Conservation (phyloP, 2,797 vertebrate species). For the Hippocampus kuda region DNA sequence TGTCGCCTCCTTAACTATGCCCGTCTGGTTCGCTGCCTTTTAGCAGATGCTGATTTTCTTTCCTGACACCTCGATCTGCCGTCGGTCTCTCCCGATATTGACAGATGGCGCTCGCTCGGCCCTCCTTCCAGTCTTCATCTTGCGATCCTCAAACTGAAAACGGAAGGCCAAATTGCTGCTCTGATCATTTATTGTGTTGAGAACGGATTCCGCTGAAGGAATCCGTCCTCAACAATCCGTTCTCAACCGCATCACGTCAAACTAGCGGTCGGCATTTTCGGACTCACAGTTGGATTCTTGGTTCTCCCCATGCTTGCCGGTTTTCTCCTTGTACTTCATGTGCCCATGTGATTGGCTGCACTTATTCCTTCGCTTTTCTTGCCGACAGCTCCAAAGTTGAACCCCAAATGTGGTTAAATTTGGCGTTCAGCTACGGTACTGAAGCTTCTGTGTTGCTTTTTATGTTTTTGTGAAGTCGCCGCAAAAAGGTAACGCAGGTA, state of each 20-base stretch:
- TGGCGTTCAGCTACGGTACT: too few relatives aligned
- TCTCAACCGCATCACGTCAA: background rate
- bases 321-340: background rate
- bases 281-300: background rate
- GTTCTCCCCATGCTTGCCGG: background rate
- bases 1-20: slow-evolving; percentile 16
- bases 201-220: background rate
- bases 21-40: slow-evolving; percentile 20
- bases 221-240: too few relatives aligned
- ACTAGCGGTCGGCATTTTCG: background rate
- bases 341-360: background rate
- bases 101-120: background rate
- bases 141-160: background rate
- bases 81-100: background rate
- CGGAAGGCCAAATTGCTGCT: background rate
- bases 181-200: background rate
- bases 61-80: slow-evolving; percentile 2
- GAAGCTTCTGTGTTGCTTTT: background rate
- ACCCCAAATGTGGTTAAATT: too few relatives aligned
- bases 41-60: slow-evolving; percentile 1
- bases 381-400: too few relatives aligned
- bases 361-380: too few relatives aligned
- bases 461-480: background rate
- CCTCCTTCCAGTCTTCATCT: background rate
- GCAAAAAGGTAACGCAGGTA: background rate